Base-by-base conservation (phyloP, 2,797 vertebrate genomes). In the Okamejei kenojei region DNA sequence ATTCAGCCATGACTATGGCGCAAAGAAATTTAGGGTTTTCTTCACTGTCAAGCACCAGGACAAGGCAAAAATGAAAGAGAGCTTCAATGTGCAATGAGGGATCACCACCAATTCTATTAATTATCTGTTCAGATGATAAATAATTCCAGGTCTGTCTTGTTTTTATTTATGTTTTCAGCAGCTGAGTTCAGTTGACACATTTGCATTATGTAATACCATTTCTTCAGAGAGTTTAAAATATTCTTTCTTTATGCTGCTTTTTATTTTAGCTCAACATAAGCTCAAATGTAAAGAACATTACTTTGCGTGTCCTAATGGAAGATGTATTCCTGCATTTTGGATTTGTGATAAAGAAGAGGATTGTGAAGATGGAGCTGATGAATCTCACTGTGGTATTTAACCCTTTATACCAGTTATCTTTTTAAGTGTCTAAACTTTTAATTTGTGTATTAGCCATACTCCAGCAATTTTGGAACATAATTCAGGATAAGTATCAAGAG, bases 301-400 rank as follows among this genome's bases (percentile, higher is more conserved):
- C 97, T 99, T 99, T 93, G 96, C 97, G 93, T 99, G 98, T 96
- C 98, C 98, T 73, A 96, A 95, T 95, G 99, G 99, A 94, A 98
- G 98, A 96, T 99, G 99, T 96, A 99, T 99, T 96, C 97, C 98
- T 94, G 98, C 98, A 68, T 98, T 98, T 93, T 99, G 99, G 99
- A 96, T 99, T 94, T 99, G 99, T 80, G 99, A 99, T 93, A 98
- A 99, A 94, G 99, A 99, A 95, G 99, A 98, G 95, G 99, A 99
- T 95, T 99, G 99, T 94, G 99, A 99, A 95, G 98, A 99, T 9
- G 99, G 98, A 93, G 97, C 97, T 0, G 99, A 99, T 95, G 99
- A 99, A 95, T 96, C 98, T 94, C 98, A 99, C 93, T 99, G 99
- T 94, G 99, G 99, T 99, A 96, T 97, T 23, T 54, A 54, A 74